phyloP scores from a whole-genome alignment of 2,113 vertebrate genomes.

The Cavia porcellus region DNA sequence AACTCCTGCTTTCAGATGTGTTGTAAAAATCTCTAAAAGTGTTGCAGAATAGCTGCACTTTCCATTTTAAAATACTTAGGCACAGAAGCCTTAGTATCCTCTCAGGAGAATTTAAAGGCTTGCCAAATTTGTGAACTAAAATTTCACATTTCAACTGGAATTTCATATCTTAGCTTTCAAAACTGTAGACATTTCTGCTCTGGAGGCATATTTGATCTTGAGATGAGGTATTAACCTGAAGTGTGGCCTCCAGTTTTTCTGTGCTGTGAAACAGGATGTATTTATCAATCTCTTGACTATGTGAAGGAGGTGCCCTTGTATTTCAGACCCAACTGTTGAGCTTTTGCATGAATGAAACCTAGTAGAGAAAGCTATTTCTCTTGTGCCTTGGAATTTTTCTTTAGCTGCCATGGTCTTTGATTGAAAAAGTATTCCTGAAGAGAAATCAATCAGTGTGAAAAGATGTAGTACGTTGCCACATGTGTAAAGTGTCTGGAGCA shows the following conservation, averaged over 20 bases:
- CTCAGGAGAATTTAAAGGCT: conserved; percentile 15
- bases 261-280: background rate
- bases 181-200: background rate
- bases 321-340: background rate
- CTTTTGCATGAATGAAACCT: background rate
- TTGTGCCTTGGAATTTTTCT: background rate
- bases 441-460: conserved; percentile 24
- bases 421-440: conserved; percentile 9
- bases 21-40: background rate
- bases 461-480: background rate
- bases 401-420: conserved; percentile 23
- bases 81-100: background rate
- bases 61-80: conserved; percentile 14
- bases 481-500: background rate
- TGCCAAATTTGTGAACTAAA: background rate
- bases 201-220: background rate
- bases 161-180: background rate
- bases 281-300: background rate
- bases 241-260: background rate
- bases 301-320: background rate
- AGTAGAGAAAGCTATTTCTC: background rate
- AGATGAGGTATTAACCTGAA: background rate
- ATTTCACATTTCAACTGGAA: background rate
- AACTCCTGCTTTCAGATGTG: background rate
- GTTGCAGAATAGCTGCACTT: background rate